A percentile compares a stretch with the other conserved stretches of the same genome.
Conservation (phyloP, 2,888 invertebrate species). For the Melanostoma mellinum region DNA sequence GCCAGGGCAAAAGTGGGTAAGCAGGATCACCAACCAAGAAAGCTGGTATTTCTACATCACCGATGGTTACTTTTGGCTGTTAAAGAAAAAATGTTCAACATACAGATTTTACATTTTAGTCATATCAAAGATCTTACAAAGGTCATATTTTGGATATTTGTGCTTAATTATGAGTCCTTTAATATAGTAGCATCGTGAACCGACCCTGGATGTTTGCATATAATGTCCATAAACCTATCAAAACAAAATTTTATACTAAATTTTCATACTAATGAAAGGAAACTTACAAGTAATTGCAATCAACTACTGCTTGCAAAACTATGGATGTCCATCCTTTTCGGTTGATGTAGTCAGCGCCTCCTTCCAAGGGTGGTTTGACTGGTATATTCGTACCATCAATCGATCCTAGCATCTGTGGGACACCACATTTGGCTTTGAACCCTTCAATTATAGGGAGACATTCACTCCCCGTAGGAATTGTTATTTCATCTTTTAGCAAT, state of each 20-base stretch:
- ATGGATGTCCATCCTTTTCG: constrained; percentile 1
- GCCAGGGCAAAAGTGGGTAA: constrained; percentile 1
- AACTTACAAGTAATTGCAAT: constrained; percentile 2
- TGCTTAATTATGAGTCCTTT: no score
- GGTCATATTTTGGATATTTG: no score
- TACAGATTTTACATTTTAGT: no score
- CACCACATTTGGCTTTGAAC: not conserved
- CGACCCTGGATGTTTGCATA: not conserved
- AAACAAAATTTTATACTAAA: not conserved
- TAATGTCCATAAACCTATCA: not conserved
- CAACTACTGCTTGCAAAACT: constrained; percentile 8
- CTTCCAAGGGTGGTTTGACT: constrained; percentile 12
- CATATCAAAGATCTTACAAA: no score
- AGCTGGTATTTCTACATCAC: not conserved
- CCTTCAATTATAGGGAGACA: constrained; percentile 36
- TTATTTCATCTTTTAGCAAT: constrained; percentile 72
- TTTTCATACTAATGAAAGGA: not conserved
- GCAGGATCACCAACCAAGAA: not conserved
- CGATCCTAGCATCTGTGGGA: constrained; percentile 12
- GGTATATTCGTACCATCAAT: constrained; percentile 31
- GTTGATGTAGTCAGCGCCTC: constrained; percentile 13
- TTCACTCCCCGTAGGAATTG: constrained; percentile 75
- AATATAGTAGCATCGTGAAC: no score
- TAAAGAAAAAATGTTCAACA: no score
- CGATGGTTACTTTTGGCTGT: no score